Evolutionary conservation across 2,113 vertebrate genomes (phyloP).

Genomic region (Hypocryptadius cinnamomeus): DNA sequence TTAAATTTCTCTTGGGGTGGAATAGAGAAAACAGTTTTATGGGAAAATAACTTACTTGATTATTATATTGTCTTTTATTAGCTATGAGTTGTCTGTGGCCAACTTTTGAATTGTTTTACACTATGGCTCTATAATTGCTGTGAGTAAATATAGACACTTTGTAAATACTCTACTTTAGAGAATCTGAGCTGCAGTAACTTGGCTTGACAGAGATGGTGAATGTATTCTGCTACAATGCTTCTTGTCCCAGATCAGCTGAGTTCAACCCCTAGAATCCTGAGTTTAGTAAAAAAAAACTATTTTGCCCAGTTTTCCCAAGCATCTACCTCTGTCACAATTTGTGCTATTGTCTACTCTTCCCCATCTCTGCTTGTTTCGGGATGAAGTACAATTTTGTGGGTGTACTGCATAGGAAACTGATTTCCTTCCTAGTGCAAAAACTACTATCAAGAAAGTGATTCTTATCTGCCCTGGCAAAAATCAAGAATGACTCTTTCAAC

Average conservation of each 20-base stretch:
- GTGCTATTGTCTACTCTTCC: background rate
- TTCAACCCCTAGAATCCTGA: background rate
- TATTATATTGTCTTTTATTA: background rate
- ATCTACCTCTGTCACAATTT: background rate
- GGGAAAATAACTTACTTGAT: background rate
- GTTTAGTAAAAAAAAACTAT: background rate
- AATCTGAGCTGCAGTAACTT: background rate
- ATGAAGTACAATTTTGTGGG: background rate
- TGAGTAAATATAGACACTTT: background rate
- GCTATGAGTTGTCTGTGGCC: background rate
- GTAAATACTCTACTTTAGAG: background rate
- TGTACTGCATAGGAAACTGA: background rate
- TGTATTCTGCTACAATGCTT: background rate
- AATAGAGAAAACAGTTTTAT: background rate
- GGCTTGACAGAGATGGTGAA: background rate
- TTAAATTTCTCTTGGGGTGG: background rate
- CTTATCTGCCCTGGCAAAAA: background rate
- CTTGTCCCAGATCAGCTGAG: background rate
- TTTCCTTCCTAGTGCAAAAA: background rate
- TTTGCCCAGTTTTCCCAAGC: background rate
- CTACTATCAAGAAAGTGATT: background rate
- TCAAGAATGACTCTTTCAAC: background rate
- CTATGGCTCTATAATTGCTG: background rate
- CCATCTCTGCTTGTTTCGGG: background rate
- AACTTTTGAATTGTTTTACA: background rate